phyloP scores from a whole-genome alignment of 1,140 invertebrate genomes.

The Trinorchestia longiramus region DNA sequence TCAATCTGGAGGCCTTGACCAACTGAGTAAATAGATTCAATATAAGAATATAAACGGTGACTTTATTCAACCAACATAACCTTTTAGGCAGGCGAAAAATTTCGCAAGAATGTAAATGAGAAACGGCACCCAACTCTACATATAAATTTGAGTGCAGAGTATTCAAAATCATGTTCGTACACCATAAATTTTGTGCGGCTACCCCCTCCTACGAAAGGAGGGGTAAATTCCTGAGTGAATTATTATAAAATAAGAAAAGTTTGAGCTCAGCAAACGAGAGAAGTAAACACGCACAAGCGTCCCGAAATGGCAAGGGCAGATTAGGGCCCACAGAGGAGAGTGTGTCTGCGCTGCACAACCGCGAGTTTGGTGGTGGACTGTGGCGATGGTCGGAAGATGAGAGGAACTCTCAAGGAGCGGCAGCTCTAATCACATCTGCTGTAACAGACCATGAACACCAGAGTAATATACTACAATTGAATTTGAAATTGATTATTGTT shows the following conservation, averaged over 20 bases:
- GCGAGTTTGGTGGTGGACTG: not conserved
- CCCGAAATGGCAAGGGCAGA: constrained; percentile 41
- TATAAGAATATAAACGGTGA: not conserved
- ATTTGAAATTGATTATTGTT: not conserved
- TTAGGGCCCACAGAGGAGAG: not conserved
- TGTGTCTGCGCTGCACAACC: not conserved
- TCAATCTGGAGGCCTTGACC: not conserved
- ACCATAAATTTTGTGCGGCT: not conserved
- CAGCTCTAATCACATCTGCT: not conserved
- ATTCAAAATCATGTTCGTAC: not conserved
- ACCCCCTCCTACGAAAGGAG: not conserved
- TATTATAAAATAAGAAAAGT: not conserved
- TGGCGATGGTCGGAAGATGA: not conserved
- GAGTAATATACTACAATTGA: not conserved
- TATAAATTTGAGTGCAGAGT: not conserved
- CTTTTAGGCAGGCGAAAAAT: not conserved
- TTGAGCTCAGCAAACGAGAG: not conserved
- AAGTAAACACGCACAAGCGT: not conserved
- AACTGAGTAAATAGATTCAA: not conserved
- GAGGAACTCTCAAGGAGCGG: not conserved
- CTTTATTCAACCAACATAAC: not conserved
- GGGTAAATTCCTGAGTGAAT: not conserved
- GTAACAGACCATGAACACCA: not conserved
- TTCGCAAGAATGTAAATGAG: not conserved
- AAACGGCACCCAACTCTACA: not conserved